Percentiles rank a stretch among this genome's conserved stretches.
These are phyloP conservation scores for Coturnix japonica DNA, from an alignment of 2,113 vertebrate species.

Conservation along the genomic window DNA sequence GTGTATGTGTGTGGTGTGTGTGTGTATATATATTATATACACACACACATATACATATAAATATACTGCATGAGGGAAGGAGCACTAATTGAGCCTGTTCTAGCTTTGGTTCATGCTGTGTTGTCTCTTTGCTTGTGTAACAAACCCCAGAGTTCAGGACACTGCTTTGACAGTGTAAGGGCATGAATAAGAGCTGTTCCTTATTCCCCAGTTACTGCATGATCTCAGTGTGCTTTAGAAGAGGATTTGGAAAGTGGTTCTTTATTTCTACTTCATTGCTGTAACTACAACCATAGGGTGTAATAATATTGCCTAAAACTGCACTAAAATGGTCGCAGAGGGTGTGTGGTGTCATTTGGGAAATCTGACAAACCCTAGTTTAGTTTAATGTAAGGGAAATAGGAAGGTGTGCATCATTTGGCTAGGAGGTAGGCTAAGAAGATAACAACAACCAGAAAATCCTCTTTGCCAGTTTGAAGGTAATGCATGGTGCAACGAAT, in stretches of 20 bases:
- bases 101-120: background rate
- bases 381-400: background rate
- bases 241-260: background rate
- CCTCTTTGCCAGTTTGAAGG: background rate
- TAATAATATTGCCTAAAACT: background rate
- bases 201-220: background rate
- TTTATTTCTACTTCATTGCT: background rate
- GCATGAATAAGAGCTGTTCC: background rate
- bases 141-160: background rate
- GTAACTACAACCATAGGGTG: background rate
- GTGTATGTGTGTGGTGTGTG: background rate
- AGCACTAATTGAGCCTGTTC: background rate
- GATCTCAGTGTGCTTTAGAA: background rate
- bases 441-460: too few species aligned
- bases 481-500: background rate
- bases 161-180: background rate
- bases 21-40: background rate
- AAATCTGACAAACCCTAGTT: rapidly evolving
- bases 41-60: too few species aligned
- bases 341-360: background rate
- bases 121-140: background rate
- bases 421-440: background rate
- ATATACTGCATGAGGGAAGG: background rate
- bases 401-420: background rate
- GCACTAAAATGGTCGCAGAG: background rate